A percentile compares a stretch with the other conserved stretches of the same genome.
Conservation (phyloP, 2,797 vertebrate species). For the Clamator glandarius region DNA sequence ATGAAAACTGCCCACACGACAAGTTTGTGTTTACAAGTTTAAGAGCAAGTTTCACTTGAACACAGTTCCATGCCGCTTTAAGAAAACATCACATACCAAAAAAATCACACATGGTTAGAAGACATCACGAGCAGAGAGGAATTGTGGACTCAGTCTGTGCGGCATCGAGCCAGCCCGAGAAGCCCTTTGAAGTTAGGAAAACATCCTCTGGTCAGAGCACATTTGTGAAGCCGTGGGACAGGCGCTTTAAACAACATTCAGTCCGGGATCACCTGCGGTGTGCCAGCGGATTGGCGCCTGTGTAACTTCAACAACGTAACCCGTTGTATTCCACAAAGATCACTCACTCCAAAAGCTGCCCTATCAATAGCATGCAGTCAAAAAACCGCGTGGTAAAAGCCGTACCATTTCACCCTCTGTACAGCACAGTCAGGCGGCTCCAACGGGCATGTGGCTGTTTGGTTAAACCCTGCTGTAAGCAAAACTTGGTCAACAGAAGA, state of each 20-base stretch:
- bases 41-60: conserved; percentile 54
- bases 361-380: neutral
- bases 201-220: conserved; percentile 70
- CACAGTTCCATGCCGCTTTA: conserved; percentile 56
- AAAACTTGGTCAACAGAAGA: neutral
- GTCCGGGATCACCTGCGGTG: conserved; percentile 57
- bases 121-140: conserved; percentile 36
- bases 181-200: conserved; percentile 73
- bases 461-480: neutral
- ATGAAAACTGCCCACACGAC: conserved; percentile 46
- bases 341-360: neutral
- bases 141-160: conserved; percentile 57
- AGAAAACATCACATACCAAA: conserved; percentile 54
- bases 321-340: neutral
- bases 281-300: conserved; percentile 44
- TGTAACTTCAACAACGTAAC: conserved; percentile 9
- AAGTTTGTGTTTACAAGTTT: conserved; percentile 64
- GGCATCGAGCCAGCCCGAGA: conserved; percentile 42
- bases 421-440: neutral
- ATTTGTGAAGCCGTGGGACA: conserved; percentile 60
- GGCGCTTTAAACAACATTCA: conserved; percentile 75
- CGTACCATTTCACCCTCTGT: neutral
- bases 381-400: accelerated
- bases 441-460: accelerated
- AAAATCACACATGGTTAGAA: conserved; percentile 58